Evolutionary conservation across 2,113 vertebrate species (phyloP).

Genomic region (Saguinus imperator): DNA sequence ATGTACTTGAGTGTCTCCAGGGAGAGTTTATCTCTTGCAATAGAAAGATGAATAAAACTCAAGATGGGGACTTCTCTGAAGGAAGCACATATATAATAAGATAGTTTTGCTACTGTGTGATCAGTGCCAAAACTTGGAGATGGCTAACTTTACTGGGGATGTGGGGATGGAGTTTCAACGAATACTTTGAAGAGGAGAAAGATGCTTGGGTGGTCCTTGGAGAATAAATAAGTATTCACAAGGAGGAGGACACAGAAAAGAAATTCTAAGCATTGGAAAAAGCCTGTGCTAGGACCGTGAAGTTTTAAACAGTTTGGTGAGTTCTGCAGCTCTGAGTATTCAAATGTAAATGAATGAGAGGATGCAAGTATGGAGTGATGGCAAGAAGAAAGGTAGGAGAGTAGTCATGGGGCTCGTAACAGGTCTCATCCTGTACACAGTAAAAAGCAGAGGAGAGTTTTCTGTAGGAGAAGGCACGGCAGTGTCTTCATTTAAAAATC

Average conservation of each 20-base stretch:
- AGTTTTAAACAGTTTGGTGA: background rate
- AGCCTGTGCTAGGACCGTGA: background rate
- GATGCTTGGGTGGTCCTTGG: background rate
- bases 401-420: fast-evolving
- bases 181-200: background rate
- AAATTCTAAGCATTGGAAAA: background rate
- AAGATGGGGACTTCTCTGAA: background rate
- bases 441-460: background rate
- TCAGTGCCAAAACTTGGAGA: background rate
- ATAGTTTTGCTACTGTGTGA: background rate
- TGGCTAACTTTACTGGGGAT: background rate
- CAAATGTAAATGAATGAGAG: background rate
- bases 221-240: background rate
- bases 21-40: background rate
- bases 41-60: background rate
- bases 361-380: background rate
- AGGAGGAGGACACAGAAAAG: background rate
- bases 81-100: background rate
- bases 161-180: background rate
- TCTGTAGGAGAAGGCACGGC: background rate
- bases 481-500: background rate
- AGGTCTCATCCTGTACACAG: background rate
- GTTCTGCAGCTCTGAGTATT: background rate
- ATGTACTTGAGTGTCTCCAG: slow-evolving; percentile 25
- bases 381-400: background rate